Conservation (phyloP, 2,888 invertebrate species). For the Morpho deidamia region DNA sequence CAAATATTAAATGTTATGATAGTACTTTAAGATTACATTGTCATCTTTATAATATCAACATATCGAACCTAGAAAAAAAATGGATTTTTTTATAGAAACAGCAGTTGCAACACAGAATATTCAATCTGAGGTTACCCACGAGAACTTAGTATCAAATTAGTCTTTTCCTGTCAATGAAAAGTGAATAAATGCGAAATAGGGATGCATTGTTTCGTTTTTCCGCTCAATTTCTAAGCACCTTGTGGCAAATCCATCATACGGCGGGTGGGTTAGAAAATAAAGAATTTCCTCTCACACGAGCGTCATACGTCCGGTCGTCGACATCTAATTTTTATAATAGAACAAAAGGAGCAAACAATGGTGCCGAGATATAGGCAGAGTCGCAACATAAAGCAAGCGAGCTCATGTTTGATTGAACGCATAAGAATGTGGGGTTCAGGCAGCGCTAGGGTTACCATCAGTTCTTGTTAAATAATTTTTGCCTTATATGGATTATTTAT, state of each 20-base stretch:
- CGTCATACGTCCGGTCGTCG: slow-evolving; percentile 28
- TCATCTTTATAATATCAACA: no score
- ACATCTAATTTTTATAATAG: slow-evolving; percentile 54
- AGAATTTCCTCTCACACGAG: slow-evolving; percentile 23
- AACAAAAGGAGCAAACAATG: slow-evolving; percentile 57
- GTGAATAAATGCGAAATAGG: slow-evolving; percentile 1
- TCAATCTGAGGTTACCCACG: neutral
- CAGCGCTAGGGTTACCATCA: slow-evolving; percentile 26
- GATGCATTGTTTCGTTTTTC: slow-evolving; percentile 3
- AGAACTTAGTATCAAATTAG: neutral
- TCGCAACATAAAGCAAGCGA: slow-evolving; percentile 42
- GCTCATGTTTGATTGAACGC: slow-evolving; percentile 73
- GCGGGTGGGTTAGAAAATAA: slow-evolving; percentile 23
- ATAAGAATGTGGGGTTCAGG: slow-evolving; percentile 68
- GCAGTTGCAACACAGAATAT: neutral
- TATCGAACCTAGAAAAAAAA: no score
- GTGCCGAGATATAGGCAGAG: slow-evolving; percentile 43
- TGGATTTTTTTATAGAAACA: no score
- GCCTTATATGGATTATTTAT: no score
- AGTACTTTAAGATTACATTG: no score
- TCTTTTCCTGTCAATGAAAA: slow-evolving; percentile 4
- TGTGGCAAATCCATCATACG: slow-evolving; percentile 6
- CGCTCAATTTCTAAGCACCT: slow-evolving; percentile 4
- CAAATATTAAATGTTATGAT: no score
- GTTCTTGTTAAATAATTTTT: neutral